These are phyloP conservation scores for Loxodonta africana DNA, from an alignment of 2,113 vertebrate genomes.

Conservation along the genomic window DNA sequence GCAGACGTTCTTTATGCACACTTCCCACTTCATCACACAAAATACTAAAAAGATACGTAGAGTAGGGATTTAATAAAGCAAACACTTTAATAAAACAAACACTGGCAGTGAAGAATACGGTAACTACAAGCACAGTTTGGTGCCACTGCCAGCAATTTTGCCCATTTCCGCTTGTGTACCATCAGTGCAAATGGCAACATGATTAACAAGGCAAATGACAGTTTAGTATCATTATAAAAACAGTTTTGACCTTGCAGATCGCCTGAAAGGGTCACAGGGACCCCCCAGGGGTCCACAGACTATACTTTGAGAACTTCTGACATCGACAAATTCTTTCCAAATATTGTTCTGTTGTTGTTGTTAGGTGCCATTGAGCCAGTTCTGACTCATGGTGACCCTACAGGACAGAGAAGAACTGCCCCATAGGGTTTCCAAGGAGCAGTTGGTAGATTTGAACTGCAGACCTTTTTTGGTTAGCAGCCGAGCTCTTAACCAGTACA, in stretches of 20 bases:
- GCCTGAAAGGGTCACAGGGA: neutral
- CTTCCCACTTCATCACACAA: neutral
- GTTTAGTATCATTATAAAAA: neutral
- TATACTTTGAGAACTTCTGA: neutral
- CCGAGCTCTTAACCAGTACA: too few relatives aligned
- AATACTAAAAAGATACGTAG: neutral
- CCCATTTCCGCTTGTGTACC: neutral
- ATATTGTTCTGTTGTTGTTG: neutral
- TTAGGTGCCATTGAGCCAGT: too few relatives aligned
- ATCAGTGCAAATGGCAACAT: neutral
- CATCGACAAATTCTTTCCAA: slow-evolving; percentile 11
- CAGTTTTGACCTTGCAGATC: neutral
- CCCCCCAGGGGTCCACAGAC: neutral
- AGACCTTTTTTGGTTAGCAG: too few relatives aligned
- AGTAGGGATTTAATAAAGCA: neutral
- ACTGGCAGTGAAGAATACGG: neutral
- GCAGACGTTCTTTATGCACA: neutral
- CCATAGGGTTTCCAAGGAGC: too few relatives aligned
- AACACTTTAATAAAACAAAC: neutral
- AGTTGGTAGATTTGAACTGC: too few relatives aligned
- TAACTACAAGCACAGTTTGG: neutral
- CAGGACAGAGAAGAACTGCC: too few relatives aligned
- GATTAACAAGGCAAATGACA: neutral
- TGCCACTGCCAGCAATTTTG: neutral
- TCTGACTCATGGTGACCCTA: too few relatives aligned